Percentiles rank a stretch among this genome's conserved stretches.
phyloP scores from a whole-genome alignment of 2,113 vertebrate species.

The Antechinus stuartii region DNA sequence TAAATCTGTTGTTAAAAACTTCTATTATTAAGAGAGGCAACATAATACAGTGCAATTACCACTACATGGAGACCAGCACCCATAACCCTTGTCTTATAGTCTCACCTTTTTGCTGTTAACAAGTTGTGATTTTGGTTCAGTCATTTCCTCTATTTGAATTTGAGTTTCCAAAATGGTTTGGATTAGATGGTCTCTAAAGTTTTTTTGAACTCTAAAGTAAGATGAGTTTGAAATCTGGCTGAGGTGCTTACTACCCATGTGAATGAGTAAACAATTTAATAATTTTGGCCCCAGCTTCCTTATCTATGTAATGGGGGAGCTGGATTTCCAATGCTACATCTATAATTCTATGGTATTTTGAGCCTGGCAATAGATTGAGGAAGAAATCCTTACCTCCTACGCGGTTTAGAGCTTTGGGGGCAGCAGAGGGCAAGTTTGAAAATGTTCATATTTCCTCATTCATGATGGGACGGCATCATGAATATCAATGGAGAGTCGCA shows the following conservation, averaged over 20 bases:
- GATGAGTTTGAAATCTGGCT: neutral
- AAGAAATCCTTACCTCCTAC: neutral
- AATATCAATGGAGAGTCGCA: neutral
- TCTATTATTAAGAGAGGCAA: neutral
- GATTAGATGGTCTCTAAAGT: neutral
- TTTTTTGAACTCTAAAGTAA: neutral
- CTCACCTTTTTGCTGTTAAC: neutral
- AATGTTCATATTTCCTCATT: neutral
- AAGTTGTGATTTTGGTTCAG: neutral
- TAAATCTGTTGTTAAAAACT: neutral
- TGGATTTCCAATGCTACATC: neutral
- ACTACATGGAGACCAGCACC: neutral
- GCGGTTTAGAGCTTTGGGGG: neutral
- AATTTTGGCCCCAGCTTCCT: neutral
- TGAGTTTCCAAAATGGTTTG: neutral
- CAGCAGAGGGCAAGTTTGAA: neutral
- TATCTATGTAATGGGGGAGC: neutral
- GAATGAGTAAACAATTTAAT: neutral
- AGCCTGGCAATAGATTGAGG: neutral
- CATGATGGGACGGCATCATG: neutral
- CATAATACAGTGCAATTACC: neutral
- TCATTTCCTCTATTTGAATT: neutral
- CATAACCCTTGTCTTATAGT: neutral
- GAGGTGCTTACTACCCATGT: neutral
- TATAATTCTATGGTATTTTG: neutral